A percentile compares a stretch with the other conserved stretches of the same genome.
Evolutionary conservation across 2,113 vertebrate genomes (phyloP).

Genomic region (Gulo gulo): DNA sequence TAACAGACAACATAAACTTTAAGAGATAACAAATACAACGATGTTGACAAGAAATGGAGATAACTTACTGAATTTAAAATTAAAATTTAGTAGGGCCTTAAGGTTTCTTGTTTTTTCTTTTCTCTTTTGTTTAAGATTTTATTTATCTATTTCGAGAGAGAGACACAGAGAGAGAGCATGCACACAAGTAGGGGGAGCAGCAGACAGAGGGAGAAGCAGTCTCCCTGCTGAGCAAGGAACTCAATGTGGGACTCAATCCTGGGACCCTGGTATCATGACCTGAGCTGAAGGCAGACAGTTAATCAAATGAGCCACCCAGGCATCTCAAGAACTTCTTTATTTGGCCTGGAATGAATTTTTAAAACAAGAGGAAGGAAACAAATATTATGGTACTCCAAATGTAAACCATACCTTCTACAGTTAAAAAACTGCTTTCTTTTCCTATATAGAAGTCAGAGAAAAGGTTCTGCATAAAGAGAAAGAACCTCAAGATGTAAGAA

Average conservation of each 20-base stretch:
- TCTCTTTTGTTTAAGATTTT: too few relatives aligned
- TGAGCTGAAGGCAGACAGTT: too few relatives aligned
- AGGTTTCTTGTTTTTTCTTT: neutral
- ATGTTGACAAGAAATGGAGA: neutral
- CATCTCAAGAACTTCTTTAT: neutral
- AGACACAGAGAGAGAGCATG: too few relatives aligned
- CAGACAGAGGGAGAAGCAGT: too few relatives aligned
- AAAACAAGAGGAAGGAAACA: neutral
- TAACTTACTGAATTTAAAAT: neutral
- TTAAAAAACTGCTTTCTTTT: neutral
- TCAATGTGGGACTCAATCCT: too few relatives aligned
- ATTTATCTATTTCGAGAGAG: too few relatives aligned
- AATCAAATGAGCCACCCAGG: too few relatives aligned
- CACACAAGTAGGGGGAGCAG: too few relatives aligned
- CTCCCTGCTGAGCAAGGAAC: too few relatives aligned
- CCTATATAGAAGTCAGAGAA: neutral
- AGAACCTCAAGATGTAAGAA: neutral
- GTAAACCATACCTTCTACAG: neutral
- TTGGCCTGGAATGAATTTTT: neutral
- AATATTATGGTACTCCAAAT: neutral
- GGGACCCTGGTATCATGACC: too few relatives aligned
- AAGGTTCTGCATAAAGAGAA: neutral
- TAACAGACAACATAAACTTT: neutral
- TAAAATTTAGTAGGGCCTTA: neutral
- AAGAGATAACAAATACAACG: neutral